Conservation (phyloP, 1,140 invertebrate genomes). For the Hycleus phaleratus region DNA sequence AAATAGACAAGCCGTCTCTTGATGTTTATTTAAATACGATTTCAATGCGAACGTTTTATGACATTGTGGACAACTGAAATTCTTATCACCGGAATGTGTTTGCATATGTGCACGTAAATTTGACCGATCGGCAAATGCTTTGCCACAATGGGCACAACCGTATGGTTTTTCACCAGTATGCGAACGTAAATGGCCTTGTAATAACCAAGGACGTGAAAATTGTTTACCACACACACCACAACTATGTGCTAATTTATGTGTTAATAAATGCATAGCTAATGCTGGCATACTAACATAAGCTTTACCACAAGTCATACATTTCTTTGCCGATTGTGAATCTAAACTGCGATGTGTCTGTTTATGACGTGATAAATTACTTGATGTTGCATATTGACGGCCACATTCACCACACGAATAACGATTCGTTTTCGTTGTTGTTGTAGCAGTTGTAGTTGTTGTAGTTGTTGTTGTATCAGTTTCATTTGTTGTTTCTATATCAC, state of each 20-base stretch:
- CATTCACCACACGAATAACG: constrained; percentile 91
- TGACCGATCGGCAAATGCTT: constrained; percentile 95
- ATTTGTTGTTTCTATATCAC: constrained; percentile 18
- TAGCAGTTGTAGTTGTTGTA: constrained; percentile 1
- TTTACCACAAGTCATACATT: constrained; percentile 90
- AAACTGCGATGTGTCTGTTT: constrained; percentile 94
- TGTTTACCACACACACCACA: constrained; percentile 92
- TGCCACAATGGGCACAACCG: constrained; percentile 96
- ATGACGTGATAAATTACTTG: constrained; percentile 91
- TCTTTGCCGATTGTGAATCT: constrained; percentile 87
- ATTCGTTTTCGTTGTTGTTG: constrained; percentile 40
- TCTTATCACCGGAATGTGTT: constrained; percentile 93
- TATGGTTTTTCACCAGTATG: constrained; percentile 99
- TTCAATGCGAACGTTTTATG: constrained; percentile 92
- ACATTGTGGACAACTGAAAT: constrained; percentile 83
- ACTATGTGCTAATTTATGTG: constrained; percentile 82
- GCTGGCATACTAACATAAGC: constrained; percentile 97
- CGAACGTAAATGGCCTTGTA: constrained; percentile 92
- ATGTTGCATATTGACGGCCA: constrained; percentile 94
- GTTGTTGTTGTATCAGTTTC: constrained; percentile 20
- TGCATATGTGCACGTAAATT: constrained; percentile 99
- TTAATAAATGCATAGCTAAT: constrained; percentile 93
- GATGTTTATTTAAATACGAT: constrained; percentile 95
- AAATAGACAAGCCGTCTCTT: constrained; percentile 81
- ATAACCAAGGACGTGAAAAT: constrained; percentile 95